Conservation (phyloP, 2,797 vertebrate species). For the Acipenser ruthenus region DNA sequence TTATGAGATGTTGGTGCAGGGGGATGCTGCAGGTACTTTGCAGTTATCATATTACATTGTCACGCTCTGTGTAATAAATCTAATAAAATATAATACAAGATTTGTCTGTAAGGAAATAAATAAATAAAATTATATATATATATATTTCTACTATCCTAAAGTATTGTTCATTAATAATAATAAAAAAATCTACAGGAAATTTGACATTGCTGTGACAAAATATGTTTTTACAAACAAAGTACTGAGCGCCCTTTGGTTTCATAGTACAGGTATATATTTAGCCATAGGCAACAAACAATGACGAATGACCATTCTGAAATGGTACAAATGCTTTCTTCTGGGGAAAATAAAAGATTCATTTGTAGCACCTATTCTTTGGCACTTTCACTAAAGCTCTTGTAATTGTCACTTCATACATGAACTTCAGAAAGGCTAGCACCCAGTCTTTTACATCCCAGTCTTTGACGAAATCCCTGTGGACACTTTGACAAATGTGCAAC, state of each 20-base stretch:
- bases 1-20: constrained; percentile 12
- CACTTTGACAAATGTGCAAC: neutral
- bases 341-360: neutral
- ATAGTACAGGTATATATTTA: neutral
- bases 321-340: neutral
- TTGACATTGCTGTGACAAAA: too few relatives aligned
- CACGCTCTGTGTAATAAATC: too few relatives aligned
- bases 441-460: neutral
- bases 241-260: neutral
- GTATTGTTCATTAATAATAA: too few relatives aligned
- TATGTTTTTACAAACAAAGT: neutral
- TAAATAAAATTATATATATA: too few relatives aligned
- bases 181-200: too few relatives aligned
- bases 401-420: constrained; percentile 7
- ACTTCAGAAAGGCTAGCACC: neutral
- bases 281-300: neutral
- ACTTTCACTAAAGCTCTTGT: neutral
- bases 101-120: too few relatives aligned
- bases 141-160: constrained; percentile 34
- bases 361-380: neutral
- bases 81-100: too few relatives aligned
- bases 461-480: neutral
- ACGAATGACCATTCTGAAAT: constrained; percentile 4
- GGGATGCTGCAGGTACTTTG: constrained; percentile 4
- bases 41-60: constrained; percentile 2